Evolutionary conservation across 2,797 vertebrate species (phyloP), one percentile per base, ranked within the genome.

Genomic region (Hippopotamyrus pictus): DNA sequence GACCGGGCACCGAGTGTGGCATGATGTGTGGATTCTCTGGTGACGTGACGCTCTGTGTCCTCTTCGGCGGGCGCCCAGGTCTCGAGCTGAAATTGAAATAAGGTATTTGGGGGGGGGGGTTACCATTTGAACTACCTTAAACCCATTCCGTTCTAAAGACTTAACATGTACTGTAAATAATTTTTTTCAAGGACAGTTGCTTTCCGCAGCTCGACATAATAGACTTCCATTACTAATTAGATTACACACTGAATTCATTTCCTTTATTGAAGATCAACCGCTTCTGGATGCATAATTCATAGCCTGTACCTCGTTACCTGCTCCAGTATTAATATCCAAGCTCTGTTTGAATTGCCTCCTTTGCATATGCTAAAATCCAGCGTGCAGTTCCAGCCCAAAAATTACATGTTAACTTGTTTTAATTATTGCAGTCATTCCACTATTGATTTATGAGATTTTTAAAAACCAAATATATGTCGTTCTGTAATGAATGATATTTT

Each of bases 371-470:
- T 99, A 98, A 99, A 98, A 97, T 97, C 97, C 96, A 96, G 96
- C 95, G 96, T 96, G 96, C 97, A 96, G 97, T 97, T 98, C 99
- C 97, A 97, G 98, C 97, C 97, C 95, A 97, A 98, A 99, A 99
- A 99, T 99, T 98, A 99, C 98, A 98, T 97, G 98, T 98, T 99
- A 99, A 99, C 98, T 99, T 99, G 97, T 98, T 99, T 98, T 99
- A 99, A 99, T 99, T 99, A 99, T 99, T 98, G 97, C 98, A 99
- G 98, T 99, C 98, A 98, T 97, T 96, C 97, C 97, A 97, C 97
- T 99, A 97, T 99, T 99, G 98, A 99, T 99, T 99, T 99, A 99
- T 99, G 98, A 98, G 98, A 98, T 97, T 99, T 99, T 98, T 98
- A 98, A 99, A 99, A 99, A 98, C 97, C 98, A 99, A 99, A 99